Percentiles rank a stretch among this genome's conserved stretches.
These are phyloP conservation scores for Toxotes chatareus DNA, from an alignment of 2,113 vertebrate genomes.

Conservation along the genomic window DNA sequence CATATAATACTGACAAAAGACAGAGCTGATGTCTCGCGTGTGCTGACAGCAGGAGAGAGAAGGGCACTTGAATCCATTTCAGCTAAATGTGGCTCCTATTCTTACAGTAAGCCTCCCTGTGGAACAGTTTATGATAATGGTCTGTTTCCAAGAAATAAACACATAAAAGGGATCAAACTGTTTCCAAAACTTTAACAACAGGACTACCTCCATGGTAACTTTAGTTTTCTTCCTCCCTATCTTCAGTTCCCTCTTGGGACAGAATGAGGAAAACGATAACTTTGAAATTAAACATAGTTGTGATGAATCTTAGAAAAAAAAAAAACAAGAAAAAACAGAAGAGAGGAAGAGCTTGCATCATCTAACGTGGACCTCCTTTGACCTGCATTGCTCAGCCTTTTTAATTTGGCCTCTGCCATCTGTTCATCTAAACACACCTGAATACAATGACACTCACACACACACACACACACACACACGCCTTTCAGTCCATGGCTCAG, in stretches of 20 bases:
- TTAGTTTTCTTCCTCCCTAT: background rate
- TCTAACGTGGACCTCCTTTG: constrained; percentile 36
- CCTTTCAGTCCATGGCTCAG: background rate
- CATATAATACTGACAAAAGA: constrained; percentile 51
- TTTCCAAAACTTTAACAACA: constrained; percentile 49
- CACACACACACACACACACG: background rate
- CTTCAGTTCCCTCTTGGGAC: background rate
- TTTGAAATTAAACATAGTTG: background rate
- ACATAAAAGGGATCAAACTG: constrained; percentile 45
- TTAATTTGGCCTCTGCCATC: constrained; percentile 59
- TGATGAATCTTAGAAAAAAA: background rate
- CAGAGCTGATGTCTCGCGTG: constrained; percentile 46
- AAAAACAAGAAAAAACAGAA: background rate
- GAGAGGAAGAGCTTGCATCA: background rate
- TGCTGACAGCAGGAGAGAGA: constrained; percentile 12
- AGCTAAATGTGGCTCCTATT: constrained; percentile 48
- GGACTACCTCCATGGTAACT: constrained; percentile 41
- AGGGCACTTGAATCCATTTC: constrained; percentile 11
- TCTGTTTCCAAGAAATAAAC: constrained; percentile 44
- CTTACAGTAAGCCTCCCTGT: constrained; percentile 54
- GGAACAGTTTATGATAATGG: constrained; percentile 26
- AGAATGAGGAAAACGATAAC: background rate
- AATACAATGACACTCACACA: constrained; percentile 7
- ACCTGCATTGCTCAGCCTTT: constrained; percentile 48
- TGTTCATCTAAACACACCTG: constrained; percentile 52